Evolutionary conservation across 2,113 vertebrate species (phyloP), one percentile per base, ranked within the genome.

Genomic region (Lagopus leucura): DNA sequence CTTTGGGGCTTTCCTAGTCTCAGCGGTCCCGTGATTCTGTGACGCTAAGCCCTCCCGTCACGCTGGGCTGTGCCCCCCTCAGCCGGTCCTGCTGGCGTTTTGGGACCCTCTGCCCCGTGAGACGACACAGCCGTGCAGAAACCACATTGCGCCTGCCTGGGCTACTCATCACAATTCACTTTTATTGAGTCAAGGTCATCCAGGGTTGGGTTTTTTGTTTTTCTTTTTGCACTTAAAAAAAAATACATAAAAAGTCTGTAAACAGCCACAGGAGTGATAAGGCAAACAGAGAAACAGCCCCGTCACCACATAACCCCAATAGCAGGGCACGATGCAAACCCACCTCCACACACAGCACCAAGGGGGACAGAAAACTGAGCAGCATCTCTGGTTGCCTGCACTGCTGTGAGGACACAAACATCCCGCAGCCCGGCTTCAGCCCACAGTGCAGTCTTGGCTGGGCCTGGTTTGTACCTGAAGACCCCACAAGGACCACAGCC

Each of bases 171-270:
- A 88, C 84, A 77, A 88, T 2, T 72, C 77, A 74, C 45, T 50
- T 94, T 94, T 93, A 96, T 92, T 96, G 27, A 84, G 30, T 27
- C 12, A 1, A 83, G 32, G 72, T 50, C 60, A 71, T 75, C 80
- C 2, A 2, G 27, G 47, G 21, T 22, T 21, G 22, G 21, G 21
- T 48, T 48, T 22, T 22, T 47, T 47, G 5, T 22, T 48, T 22
- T 21, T 12, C 14, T 36, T 66, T 40, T 71, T 19, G 38, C 86
- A 40, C 3, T 2, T 90, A 43, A 43, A 43, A 88, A 13, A 13
- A 95, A 96, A 86, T 20, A 76, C 27, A 28, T 32, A 1, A 80
- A 94, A 89, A 94, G 74, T 43, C n/a, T 70, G 2, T 89, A 89
- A 94, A 95, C 89, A 69, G 61, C 13, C 34, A 10, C 66, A 43